Percentiles rank a stretch among this genome's conserved stretches.
Evolutionary conservation across 2,888 invertebrate species (phyloP).

Genomic region (Tiliacea citrago): DNA sequence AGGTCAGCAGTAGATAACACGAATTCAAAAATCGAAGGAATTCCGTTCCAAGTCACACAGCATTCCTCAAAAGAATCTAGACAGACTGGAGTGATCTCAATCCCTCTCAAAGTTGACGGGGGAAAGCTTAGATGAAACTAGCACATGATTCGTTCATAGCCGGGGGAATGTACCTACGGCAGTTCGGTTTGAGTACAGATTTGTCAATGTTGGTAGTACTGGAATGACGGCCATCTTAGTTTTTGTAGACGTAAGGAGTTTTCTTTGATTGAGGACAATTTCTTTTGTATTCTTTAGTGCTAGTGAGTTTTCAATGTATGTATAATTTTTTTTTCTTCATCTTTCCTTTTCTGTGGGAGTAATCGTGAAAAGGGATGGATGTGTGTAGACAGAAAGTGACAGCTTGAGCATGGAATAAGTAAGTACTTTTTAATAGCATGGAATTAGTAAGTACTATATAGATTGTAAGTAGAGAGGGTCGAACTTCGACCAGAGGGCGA

Average conservation of each 20-base stretch:
- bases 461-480: no score
- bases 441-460: no score
- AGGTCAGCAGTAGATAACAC: not conserved
- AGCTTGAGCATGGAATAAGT: no score
- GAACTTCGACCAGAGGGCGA: no score
- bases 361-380: no score
- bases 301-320: no score
- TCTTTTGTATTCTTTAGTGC: not conserved
- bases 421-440: no score
- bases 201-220: conserved; percentile 43
- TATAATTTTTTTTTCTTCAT: no score
- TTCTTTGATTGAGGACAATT: not conserved
- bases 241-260: not conserved
- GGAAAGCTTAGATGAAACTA: conserved; percentile 35
- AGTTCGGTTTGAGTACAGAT: conserved; percentile 24
- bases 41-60: not conserved
- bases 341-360: no score
- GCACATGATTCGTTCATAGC: conserved; percentile 11
- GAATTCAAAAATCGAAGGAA: conserved; percentile 10
- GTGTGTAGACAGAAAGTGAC: no score
- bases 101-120: conserved; percentile 39
- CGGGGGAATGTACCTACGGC: not conserved
- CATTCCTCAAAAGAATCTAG: conserved; percentile 4
- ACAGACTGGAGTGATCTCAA: conserved; percentile 19
- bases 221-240: conserved; percentile 21